Evolutionary conservation across 2,888 invertebrate genomes (phyloP).

Genomic region (Lacanobia wlatinum): DNA sequence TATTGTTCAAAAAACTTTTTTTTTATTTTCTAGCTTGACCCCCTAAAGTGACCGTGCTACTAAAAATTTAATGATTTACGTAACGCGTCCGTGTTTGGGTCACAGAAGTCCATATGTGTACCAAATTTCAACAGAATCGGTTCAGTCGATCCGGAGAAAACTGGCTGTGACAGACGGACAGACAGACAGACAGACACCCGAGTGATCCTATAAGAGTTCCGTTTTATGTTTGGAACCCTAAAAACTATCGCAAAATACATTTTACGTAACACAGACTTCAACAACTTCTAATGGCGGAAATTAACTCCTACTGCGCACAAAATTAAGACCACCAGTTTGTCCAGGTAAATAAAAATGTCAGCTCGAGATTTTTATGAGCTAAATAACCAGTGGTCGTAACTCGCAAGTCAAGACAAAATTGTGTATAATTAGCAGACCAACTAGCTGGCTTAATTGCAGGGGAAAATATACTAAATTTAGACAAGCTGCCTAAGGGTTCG

Average conservation of each 20-base stretch:
- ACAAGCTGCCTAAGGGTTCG: slow-evolving; percentile 47
- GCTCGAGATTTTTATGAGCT: slow-evolving; percentile 40
- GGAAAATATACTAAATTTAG: slow-evolving; percentile 74
- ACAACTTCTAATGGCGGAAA: not conserved
- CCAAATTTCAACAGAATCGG: no score
- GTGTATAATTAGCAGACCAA: slow-evolving; percentile 68
- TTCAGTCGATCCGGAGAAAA: no score
- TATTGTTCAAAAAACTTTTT: no score
- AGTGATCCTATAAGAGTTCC: no score
- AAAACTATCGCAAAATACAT: slow-evolving; percentile 1
- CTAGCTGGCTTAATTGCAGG: slow-evolving; percentile 69
- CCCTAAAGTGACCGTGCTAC: no score
- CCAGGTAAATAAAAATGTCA: slow-evolving; percentile 37
- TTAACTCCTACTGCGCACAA: slow-evolving; percentile 12
- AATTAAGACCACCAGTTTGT: slow-evolving; percentile 19
- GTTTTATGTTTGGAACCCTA: no score
- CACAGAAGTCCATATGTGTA: no score
- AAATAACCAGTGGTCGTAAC: slow-evolving; percentile 42
- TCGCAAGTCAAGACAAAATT: slow-evolving; percentile 63
- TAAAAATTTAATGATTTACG: no score
- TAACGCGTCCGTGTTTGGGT: no score
- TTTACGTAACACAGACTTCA: not conserved
- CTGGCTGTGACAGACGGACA: no score
- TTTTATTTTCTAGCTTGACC: no score
- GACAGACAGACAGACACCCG: no score